phyloP scores from a whole-genome alignment of 1,140 invertebrate species.

The Zaprionus ornatus region DNA sequence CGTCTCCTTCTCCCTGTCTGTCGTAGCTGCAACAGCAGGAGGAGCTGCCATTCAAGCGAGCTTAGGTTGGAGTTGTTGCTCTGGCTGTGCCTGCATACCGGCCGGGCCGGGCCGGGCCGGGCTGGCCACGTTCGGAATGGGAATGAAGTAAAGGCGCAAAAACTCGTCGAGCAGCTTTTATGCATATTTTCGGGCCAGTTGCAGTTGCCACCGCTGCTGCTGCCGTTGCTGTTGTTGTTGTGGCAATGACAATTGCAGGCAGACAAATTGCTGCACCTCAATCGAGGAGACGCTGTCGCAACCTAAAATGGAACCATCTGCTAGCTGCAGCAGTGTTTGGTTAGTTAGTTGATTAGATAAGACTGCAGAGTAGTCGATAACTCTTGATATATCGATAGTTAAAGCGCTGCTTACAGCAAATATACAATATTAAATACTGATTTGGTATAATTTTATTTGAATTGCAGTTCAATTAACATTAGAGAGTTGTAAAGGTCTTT shows the following conservation, averaged over 20 bases:
- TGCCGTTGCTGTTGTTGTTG: slow-evolving; percentile 17
- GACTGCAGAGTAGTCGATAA: slow-evolving; percentile 31
- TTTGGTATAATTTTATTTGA: slow-evolving; percentile 17
- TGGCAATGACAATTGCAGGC: slow-evolving; percentile 68
- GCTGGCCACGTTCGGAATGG: slow-evolving; percentile 34
- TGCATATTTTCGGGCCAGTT: slow-evolving; percentile 63
- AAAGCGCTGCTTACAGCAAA: background rate
- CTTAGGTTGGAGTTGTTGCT: slow-evolving; percentile 16
- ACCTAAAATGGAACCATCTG: slow-evolving; percentile 22
- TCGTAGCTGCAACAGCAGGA: slow-evolving; percentile 11
- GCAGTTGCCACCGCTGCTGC: slow-evolving; percentile 28
- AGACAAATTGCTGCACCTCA: slow-evolving; percentile 80
- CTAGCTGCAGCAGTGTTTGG: slow-evolving; percentile 9
- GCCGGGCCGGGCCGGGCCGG: slow-evolving; percentile 59
- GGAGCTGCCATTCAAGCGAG: slow-evolving; percentile 26
- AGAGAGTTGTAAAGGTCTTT: background rate
- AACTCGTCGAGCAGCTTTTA: slow-evolving; percentile 70
- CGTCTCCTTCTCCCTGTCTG: background rate
- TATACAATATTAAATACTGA: background rate
- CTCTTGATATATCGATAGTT: background rate
- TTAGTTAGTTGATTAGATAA: slow-evolving; percentile 77
- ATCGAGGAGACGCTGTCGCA: slow-evolving; percentile 47
- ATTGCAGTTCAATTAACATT: background rate
- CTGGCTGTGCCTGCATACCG: slow-evolving; percentile 38
- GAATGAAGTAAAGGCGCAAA: slow-evolving; percentile 42